A percentile compares a stretch with the other conserved stretches of the same genome.
Evolutionary conservation across 2,797 vertebrate species (phyloP).

Genomic region (Atherinosoma microstoma): DNA sequence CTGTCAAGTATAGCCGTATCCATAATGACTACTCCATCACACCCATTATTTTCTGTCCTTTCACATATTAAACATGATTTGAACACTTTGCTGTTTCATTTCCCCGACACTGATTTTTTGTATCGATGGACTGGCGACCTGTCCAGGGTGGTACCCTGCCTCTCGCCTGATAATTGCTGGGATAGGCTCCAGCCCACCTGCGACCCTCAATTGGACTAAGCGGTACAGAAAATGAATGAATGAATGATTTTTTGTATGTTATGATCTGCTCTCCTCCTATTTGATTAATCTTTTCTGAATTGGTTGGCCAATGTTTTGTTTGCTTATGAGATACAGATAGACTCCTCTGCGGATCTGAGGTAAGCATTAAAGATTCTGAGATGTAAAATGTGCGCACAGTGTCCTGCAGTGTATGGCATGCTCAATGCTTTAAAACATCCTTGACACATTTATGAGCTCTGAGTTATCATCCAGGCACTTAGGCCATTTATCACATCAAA

Average conservation of each 20-base stretch:
- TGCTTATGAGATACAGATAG: constrained; percentile 22
- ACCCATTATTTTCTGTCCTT: constrained; percentile 37
- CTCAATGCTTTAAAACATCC: constrained; percentile 71
- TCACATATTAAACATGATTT: constrained; percentile 56
- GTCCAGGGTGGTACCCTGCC: too few species aligned
- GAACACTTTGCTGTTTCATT: constrained; percentile 55
- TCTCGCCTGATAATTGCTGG: too few species aligned
- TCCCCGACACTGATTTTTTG: constrained; percentile 60
- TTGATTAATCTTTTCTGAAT: constrained; percentile 36
- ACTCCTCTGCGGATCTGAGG: constrained; percentile 38
- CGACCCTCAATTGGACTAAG: too few species aligned
- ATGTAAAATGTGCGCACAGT: constrained; percentile 43
- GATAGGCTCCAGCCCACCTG: too few species aligned
- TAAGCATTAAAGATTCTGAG: constrained; percentile 46
- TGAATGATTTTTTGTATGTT: too few species aligned
- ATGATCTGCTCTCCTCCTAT: constrained; percentile 29
- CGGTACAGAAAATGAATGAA: too few species aligned
- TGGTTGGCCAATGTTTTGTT: constrained; percentile 10
- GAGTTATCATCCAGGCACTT: constrained; percentile 70
- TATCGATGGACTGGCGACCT: too few species aligned
- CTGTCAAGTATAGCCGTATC: constrained; percentile 27
- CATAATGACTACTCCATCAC: constrained; percentile 52
- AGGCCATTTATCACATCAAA: constrained; percentile 80
- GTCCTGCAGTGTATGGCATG: constrained; percentile 64
- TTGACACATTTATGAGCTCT: constrained; percentile 75